phyloP scores from a whole-genome alignment of 2,113 vertebrate genomes.

The Mungos mungo region DNA sequence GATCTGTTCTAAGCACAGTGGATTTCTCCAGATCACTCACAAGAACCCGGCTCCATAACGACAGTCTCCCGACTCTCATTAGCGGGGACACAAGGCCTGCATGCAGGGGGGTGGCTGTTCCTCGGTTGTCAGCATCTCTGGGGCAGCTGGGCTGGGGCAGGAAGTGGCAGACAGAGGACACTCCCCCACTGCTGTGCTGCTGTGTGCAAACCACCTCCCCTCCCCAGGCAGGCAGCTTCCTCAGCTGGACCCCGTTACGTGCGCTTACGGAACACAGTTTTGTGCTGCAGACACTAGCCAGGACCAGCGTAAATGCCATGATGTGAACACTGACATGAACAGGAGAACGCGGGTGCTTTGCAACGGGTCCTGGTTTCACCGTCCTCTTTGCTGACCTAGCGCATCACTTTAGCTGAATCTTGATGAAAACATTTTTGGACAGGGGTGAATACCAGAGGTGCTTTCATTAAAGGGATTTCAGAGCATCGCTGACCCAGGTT shows the following conservation, averaged over 20 bases:
- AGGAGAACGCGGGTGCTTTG: slow-evolving; percentile 69
- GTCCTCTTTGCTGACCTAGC: slow-evolving; percentile 76
- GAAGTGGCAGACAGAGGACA: slow-evolving; percentile 44
- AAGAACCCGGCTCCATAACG: not conserved
- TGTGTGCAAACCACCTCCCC: slow-evolving; percentile 55
- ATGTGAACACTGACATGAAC: slow-evolving; percentile 70
- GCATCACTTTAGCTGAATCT: slow-evolving; percentile 62
- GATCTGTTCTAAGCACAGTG: not conserved
- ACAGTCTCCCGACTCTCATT: not conserved
- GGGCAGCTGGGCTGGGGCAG: not conserved
- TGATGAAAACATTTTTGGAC: slow-evolving; percentile 65
- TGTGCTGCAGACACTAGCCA: slow-evolving; percentile 68
- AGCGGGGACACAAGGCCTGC: slow-evolving; percentile 14
- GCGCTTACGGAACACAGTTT: slow-evolving; percentile 59
- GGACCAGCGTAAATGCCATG: slow-evolving; percentile 60
- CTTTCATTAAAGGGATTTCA: slow-evolving; percentile 44
- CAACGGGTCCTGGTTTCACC: slow-evolving; percentile 56
- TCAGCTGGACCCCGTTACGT: slow-evolving; percentile 50
- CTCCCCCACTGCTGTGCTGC: slow-evolving; percentile 73
- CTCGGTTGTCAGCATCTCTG: not conserved
- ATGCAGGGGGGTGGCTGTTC: not conserved
- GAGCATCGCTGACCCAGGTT: not conserved
- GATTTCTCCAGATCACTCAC: not conserved
- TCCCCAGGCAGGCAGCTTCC: slow-evolving; percentile 23
- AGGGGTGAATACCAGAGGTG: not conserved